phyloP scores from a whole-genome alignment of 2,888 invertebrate genomes.

The Agrotis segetum region DNA sequence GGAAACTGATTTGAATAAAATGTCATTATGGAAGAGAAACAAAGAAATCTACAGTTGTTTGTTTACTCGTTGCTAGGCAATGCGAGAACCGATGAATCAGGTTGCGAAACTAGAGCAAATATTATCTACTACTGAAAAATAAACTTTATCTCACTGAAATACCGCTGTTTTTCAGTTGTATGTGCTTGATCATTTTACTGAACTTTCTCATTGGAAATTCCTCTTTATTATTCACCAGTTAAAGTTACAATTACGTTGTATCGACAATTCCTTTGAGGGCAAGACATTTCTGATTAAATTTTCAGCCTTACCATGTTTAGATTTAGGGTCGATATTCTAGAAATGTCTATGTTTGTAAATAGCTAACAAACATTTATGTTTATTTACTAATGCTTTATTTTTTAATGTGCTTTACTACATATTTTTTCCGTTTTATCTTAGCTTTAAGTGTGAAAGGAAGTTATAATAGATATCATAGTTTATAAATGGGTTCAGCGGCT shows the following conservation, averaged over 20 bases:
- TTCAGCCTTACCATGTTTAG: background rate
- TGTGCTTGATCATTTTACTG: background rate
- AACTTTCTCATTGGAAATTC: background rate
- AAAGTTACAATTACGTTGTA: background rate
- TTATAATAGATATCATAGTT: background rate
- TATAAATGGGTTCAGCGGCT: conserved; percentile 8
- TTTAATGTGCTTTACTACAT: no score
- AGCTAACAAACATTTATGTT: conserved; percentile 31
- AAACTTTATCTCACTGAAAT: background rate
- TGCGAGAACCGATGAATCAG: conserved; percentile 37
- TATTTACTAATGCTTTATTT: no score
- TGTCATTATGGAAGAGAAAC: conserved; percentile 27
- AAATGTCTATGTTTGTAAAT: background rate
- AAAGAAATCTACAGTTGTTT: conserved; percentile 36
- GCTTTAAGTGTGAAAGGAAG: background rate
- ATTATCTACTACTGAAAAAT: background rate
- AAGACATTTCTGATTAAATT: background rate
- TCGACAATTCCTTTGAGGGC: background rate
- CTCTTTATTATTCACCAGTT: fast-evolving
- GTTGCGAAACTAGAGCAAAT: conserved; percentile 47
- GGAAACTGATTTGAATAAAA: conserved; percentile 26
- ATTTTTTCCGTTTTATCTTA: background rate
- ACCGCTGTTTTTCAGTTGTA: background rate
- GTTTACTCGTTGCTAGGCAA: conserved; percentile 61
- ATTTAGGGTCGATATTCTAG: background rate